These are phyloP conservation scores for Globia sparganii DNA, from an alignment of 2,888 invertebrate species.

Conservation along the genomic window DNA sequence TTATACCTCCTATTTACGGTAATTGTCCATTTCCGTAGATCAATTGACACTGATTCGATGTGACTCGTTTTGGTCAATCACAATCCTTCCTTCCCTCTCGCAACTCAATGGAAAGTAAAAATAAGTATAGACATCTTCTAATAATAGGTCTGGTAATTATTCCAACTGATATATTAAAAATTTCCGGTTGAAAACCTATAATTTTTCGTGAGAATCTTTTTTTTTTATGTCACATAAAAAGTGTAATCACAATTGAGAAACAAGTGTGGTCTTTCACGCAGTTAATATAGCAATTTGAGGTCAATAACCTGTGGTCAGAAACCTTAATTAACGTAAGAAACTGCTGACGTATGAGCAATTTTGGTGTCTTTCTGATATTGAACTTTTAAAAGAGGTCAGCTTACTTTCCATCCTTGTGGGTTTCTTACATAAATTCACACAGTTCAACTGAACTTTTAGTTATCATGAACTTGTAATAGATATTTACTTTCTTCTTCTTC, in stretches of 20 bases:
- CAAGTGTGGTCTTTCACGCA: conserved; percentile 32
- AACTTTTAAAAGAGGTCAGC: conserved; percentile 20
- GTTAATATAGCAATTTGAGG: conserved; percentile 31
- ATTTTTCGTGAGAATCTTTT: conserved; percentile 55
- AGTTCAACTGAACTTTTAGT: not conserved
- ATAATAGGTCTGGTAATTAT: conserved; percentile 34
- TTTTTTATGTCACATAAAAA: conserved; percentile 31
- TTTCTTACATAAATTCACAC: not conserved
- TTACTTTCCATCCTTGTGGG: not conserved
- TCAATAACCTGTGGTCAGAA: conserved; percentile 35
- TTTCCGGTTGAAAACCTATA: conserved; percentile 12
- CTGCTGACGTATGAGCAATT: not conserved
- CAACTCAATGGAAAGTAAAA: conserved; percentile 28
- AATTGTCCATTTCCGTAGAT: conserved; percentile 13
- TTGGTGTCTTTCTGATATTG: not conserved
- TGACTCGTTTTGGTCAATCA: not conserved
- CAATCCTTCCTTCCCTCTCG: not conserved
- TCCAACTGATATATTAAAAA: conserved; percentile 26
- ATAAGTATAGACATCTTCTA: conserved; percentile 32
- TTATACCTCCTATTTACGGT: not conserved
- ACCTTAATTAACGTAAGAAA: conserved; percentile 12
- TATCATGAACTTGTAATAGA: not conserved
- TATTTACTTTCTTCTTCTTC: no score
- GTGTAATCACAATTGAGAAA: conserved; percentile 20
- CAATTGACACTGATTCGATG: conserved; percentile 9